phyloP scores from a whole-genome alignment of 2,888 invertebrate genomes.

The Lamellibrachia satsuma region DNA sequence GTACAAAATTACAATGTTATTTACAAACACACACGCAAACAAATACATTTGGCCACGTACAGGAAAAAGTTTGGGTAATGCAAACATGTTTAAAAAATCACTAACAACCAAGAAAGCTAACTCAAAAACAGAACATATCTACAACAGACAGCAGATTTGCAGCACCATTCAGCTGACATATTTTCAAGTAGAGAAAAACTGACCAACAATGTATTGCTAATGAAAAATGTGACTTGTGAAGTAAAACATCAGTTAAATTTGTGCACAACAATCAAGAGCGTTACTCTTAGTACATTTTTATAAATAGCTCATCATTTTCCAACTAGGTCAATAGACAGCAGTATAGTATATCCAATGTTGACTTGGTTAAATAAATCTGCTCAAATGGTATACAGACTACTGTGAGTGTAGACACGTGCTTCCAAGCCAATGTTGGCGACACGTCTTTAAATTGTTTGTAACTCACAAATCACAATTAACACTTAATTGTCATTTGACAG shows the following conservation, averaged over 20 bases:
- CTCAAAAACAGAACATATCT: neutral
- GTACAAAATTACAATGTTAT: conserved; percentile 17
- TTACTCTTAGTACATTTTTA: neutral
- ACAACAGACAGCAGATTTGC: neutral
- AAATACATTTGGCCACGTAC: neutral
- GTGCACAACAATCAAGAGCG: neutral
- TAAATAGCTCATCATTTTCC: neutral
- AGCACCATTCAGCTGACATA: neutral
- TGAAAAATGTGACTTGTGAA: neutral
- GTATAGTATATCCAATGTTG: neutral
- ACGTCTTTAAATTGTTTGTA: neutral
- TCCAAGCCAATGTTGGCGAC: neutral
- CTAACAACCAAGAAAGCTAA: neutral
- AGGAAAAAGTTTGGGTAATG: neutral
- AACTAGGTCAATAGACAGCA: neutral
- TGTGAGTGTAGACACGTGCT: neutral
- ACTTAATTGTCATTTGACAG: neutral
- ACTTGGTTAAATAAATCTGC: neutral
- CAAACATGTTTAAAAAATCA: neutral
- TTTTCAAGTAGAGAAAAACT: neutral
- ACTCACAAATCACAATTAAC: neutral
- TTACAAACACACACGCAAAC: neutral
- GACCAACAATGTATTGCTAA: neutral
- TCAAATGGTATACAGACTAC: neutral
- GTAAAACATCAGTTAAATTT: neutral